Evolutionary conservation across 2,113 vertebrate species (phyloP), one percentile per base, ranked within the genome.

Genomic region (pig (Sus scrofa)): DNA sequence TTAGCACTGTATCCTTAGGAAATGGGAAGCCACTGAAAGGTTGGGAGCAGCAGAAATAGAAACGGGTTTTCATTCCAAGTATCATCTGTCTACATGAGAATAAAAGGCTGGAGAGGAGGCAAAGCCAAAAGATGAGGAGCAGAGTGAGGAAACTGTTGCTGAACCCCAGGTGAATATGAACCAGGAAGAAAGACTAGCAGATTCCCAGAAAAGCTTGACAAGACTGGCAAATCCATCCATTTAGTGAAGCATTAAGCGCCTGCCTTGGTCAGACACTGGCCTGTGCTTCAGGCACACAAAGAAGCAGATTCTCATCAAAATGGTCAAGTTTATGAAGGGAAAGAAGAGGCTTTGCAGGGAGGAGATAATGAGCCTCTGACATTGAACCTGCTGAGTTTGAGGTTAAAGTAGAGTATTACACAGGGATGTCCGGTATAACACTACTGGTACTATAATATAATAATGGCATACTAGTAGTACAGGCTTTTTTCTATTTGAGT

Each of bases 221-320:
- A 39, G 11, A 11, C 9, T 2, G 6, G n/a, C 4, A 13, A 7
- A 1, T n/a, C 15, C 19, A 0, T 26, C 10, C 1, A 18, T 9
- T 62, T 9, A 24, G 1, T 6, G 44, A 32, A 4, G 3, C 19
- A 4, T 2, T 32, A 26, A 68, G 7, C 0, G 10, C 30, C 77
- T 37, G 60, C 9, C 79, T 60, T 7, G 12, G 11, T 62, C 34
- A 52, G 70, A 15, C 44, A 16, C 0, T 26, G 30, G 50, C 22
- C 0, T 13, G 3, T 22, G 27, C 0, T 3, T 13, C 11, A 22
- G 50, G 13, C 30, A 34, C 60, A 56, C 68, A 70, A 3, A 30
- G 50, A 20, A 34, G 14, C 7, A n/a, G 81, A 37, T 7, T 65
- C 12, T 50, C 50, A 22, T 5, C 1, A 0, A n/a, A 11, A 39